Base-by-base conservation (phyloP, 2,888 invertebrate species). In the Hesperia comma region DNA sequence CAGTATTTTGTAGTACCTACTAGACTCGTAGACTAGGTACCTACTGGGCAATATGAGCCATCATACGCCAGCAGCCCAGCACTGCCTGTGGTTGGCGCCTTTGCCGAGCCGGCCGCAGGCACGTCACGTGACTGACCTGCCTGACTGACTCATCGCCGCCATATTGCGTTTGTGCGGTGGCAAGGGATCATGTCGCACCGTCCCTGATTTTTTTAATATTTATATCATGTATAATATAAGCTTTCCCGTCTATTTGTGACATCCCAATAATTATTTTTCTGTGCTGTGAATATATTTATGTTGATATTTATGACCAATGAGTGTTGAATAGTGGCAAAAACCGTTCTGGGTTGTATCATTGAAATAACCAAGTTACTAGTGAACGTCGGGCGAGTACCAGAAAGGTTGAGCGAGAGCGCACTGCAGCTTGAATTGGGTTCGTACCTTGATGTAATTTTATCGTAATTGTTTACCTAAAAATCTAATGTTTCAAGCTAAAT, bases 101-200 rank as follows among this genome's bases (percentile, higher is more conserved):
- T 33, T 32, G 33, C 49, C 6, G 46, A 15, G 46, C 7, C 49
- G 49, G 49, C 49, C 19, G 37, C 67, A 26, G 67, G 19, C 19
- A 67, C 67, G 82, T 86, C 86, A 86, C 86, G 87, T 87, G 87
- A 87, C 80, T 78, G 71, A 76, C 74, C 70, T 73, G 70, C 71
- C 68, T 71, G 76, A 74, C 68, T 73, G 70, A 73, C 68, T 72
- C 72, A 69, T 70, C 64, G 74, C 79, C 85, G 88, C 88, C 88
- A 88, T 88, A 85, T 88, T 88, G 87, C 75, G 79, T 81, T 85
- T 80, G 80, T 79, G 77, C 80, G 75, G 80, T 84, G 79, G 80
- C 75, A 77, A 82, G 80, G 77, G 79, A 72, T 78, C 78, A 73
- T 81, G 79, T 79, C 77, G 70, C 62, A 63, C 78, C 78, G 79